These are phyloP conservation scores for Oplegnathus fasciatus DNA, from an alignment of 2,113 vertebrate species.

Conservation along the genomic window DNA sequence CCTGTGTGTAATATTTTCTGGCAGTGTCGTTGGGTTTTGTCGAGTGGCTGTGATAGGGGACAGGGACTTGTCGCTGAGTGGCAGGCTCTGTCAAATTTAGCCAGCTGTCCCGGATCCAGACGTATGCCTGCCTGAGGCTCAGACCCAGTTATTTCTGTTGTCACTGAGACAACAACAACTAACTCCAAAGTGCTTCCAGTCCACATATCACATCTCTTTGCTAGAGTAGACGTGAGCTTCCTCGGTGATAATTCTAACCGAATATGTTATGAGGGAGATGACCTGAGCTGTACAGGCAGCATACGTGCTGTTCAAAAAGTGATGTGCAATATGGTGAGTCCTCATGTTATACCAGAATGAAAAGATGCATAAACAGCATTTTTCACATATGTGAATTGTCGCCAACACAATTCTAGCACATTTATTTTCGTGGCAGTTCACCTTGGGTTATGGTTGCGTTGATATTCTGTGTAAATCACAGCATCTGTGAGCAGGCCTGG, in stretches of 20 bases:
- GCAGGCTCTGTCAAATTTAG: conserved; percentile 75
- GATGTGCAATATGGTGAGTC: background rate
- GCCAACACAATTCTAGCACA: background rate
- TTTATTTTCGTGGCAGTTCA: background rate
- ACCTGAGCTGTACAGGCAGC: conserved; percentile 6
- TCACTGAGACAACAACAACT: conserved; percentile 48
- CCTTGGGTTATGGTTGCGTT: background rate
- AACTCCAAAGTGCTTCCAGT: conserved; percentile 47
- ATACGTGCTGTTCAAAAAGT: background rate
- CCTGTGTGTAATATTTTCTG: conserved; percentile 43
- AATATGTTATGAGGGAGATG: conserved; percentile 13
- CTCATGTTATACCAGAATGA: background rate
- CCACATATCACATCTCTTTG: conserved; percentile 26
- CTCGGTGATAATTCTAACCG: conserved; percentile 14
- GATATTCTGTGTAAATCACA: conserved; percentile 20
- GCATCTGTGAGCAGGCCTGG: background rate
- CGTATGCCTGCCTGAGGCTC: conserved; percentile 58
- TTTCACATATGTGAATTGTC: background rate
- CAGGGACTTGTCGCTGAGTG: conserved; percentile 64
- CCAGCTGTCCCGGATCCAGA: conserved; percentile 71
- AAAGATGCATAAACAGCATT: background rate
- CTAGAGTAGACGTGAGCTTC: background rate
- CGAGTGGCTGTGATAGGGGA: conserved; percentile 59
- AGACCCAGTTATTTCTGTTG: conserved; percentile 58
- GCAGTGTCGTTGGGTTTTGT: conserved; percentile 44